Evolutionary conservation across 2,113 vertebrate species (phyloP).

Genomic region (Thalassoma bifasciatum): DNA sequence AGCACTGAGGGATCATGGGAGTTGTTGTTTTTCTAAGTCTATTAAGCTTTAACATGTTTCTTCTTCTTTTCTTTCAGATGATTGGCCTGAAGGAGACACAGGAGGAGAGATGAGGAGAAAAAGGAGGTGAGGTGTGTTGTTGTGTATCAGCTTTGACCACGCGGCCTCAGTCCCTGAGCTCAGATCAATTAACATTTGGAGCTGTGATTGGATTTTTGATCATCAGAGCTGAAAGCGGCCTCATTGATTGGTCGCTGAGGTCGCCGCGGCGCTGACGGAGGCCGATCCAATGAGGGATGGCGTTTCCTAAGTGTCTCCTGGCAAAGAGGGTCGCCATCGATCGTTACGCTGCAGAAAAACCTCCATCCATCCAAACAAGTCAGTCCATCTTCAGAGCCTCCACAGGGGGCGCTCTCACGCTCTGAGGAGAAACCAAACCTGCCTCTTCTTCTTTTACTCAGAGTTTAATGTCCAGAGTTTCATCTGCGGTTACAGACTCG

Average conservation of each 20-base stretch:
- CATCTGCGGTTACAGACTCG: background rate
- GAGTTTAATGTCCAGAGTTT: background rate
- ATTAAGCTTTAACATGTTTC: too few relatives aligned
- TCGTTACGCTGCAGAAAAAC: slow-evolving; percentile 25
- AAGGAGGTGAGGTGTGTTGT: too few relatives aligned
- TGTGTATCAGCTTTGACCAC: background rate
- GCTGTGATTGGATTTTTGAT: slow-evolving; percentile 73
- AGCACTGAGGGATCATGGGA: background rate
- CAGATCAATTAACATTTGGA: slow-evolving; percentile 71
- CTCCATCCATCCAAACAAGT: slow-evolving; percentile 9
- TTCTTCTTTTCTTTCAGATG: too few relatives aligned
- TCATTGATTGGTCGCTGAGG: slow-evolving; percentile 70
- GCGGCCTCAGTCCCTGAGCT: slow-evolving; percentile 29
- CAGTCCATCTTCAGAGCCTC: too few relatives aligned
- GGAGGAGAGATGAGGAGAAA: too few relatives aligned
- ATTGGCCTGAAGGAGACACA: too few relatives aligned
- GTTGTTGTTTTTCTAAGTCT: too few relatives aligned
- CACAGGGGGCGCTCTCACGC: too few relatives aligned
- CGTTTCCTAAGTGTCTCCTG: slow-evolving; percentile 33
- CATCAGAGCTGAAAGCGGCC: slow-evolving; percentile 71
- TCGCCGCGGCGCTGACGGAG: slow-evolving; percentile 30
- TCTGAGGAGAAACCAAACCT: too few relatives aligned
- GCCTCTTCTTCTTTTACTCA: background rate
- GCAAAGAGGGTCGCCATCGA: slow-evolving; percentile 26
- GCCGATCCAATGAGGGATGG: slow-evolving; percentile 57